Percentiles rank a stretch among this genome's conserved stretches.
Evolutionary conservation across 2,888 invertebrate genomes (phyloP).

Genomic region (Cephonodes hylas): DNA sequence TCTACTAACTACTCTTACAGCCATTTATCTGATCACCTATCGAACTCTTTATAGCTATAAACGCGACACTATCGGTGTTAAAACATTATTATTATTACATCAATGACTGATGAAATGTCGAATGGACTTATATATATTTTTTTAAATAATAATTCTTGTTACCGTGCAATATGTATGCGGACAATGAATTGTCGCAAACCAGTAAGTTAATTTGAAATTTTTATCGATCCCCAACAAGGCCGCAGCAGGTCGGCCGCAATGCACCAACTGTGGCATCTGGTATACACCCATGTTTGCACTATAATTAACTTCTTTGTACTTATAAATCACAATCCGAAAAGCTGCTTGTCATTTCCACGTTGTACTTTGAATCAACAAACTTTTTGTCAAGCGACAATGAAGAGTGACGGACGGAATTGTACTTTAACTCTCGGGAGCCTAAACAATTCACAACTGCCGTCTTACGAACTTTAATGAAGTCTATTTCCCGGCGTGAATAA

Average conservation of each 20-base stretch:
- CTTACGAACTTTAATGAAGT: background rate
- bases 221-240: constrained; percentile 17
- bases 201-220: constrained; percentile 16
- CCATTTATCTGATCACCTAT: background rate
- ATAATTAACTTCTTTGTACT: background rate
- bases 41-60: background rate
- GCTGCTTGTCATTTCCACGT: background rate
- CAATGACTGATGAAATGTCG: background rate
- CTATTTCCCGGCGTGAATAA: background rate
- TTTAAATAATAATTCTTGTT: background rate
- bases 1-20: background rate
- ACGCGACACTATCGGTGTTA: background rate
- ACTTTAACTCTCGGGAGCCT: background rate
- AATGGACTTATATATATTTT: background rate
- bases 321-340: background rate
- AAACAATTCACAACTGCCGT: background rate
- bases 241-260: constrained; percentile 20
- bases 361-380: background rate
- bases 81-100: background rate
- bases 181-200: background rate
- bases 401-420: background rate
- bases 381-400: background rate
- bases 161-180: constrained; percentile 12
- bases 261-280: constrained; percentile 19
- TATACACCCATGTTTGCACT: background rate